Evolutionary conservation across 2,888 invertebrate species (phyloP).

Genomic region (Epistrophe grossulariae): DNA sequence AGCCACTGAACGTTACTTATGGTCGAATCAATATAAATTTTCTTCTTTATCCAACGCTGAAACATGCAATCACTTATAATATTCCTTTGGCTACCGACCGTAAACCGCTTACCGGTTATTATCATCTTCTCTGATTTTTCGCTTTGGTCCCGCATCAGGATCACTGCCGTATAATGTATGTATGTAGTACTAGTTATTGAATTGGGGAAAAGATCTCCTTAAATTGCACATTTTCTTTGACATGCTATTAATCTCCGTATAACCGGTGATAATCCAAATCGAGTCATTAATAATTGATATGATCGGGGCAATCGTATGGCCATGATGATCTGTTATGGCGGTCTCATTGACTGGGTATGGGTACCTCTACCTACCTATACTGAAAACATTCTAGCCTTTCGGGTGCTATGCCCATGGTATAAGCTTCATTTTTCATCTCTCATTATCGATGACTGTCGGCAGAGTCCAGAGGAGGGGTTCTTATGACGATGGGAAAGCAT

Average conservation of each 20-base stretch:
- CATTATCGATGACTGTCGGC: constrained; percentile 60
- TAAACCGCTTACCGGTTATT: constrained; percentile 70
- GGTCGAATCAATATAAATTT: constrained; percentile 60
- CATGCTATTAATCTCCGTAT: constrained; percentile 79
- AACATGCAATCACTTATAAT: constrained; percentile 54
- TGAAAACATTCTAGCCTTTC: neutral
- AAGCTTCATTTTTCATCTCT: constrained; percentile 59
- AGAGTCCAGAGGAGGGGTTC: neutral
- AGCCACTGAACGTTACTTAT: constrained; percentile 61
- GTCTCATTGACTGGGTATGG: constrained; percentile 3
- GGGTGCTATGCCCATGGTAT: neutral
- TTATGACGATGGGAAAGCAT: constrained; percentile 27
- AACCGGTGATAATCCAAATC: constrained; percentile 77
- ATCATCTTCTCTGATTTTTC: constrained; percentile 76
- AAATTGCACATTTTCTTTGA: constrained; percentile 58
- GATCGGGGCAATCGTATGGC: constrained; percentile 76
- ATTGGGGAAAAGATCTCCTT: constrained; percentile 45
- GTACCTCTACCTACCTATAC: neutral
- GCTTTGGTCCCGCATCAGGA: constrained; percentile 79
- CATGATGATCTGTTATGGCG: constrained; percentile 14
- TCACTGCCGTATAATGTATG: neutral
- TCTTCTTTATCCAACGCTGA: constrained; percentile 44
- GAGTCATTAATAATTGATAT: constrained; percentile 82
- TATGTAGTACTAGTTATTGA: neutral
- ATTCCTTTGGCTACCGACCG: constrained; percentile 56